These are phyloP conservation scores for Rhopilema esculentum DNA, from an alignment of 30 jellyfish, hydroid and myxozoan genomes.

Conservation along the genomic window DNA sequence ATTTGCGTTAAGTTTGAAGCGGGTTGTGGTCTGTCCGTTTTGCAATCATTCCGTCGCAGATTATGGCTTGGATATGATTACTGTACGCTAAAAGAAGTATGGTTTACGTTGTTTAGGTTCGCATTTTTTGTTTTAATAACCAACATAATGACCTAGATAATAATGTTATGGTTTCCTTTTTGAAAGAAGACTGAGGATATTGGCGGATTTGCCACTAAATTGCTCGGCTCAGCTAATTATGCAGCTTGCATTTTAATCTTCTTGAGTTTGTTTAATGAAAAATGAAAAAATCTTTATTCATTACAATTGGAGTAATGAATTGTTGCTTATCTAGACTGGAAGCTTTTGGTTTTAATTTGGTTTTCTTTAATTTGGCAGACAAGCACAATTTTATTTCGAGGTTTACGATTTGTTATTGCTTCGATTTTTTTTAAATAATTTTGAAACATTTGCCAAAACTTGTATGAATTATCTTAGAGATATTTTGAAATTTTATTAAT, in stretches of 20 bases:
- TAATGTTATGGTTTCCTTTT: neutral
- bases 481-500: neutral
- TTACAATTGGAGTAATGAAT: neutral
- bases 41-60: neutral
- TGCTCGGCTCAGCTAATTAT: neutral
- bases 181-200: neutral
- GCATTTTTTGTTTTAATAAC: neutral
- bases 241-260: neutral
- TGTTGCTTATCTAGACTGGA: neutral
- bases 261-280: neutral
- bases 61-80: neutral
- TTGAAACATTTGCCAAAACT: neutral
- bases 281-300: neutral
- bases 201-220: neutral
- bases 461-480: neutral
- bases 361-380: neutral
- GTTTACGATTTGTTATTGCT: neutral
- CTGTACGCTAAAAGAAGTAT: neutral
- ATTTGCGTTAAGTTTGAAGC: neutral
- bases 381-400: neutral
- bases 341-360: neutral
- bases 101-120: neutral
- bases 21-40: neutral
- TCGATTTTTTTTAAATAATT: too few relatives aligned
- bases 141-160: neutral